These are phyloP conservation scores for Philhelius pedissequus DNA, from an alignment of 2,888 invertebrate genomes.

Conservation along the genomic window DNA sequence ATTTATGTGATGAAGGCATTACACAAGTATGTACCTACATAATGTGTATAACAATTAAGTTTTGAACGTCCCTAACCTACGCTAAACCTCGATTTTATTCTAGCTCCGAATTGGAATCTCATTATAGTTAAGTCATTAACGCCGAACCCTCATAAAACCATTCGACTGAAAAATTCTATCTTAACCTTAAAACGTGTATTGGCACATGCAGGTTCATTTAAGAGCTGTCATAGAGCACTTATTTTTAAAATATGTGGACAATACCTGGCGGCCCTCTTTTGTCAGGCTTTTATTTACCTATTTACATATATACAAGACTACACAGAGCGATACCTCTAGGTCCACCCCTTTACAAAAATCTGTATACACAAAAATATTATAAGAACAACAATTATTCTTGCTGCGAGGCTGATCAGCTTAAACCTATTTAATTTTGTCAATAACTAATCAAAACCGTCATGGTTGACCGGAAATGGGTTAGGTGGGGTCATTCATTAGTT, in stretches of 20 bases:
- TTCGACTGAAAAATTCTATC: background rate
- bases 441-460: constrained; percentile 65
- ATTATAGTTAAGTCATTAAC: background rate
- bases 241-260: background rate
- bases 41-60: background rate
- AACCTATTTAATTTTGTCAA: constrained; percentile 34
- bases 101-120: background rate
- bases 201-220: no score
- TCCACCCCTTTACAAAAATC: background rate
- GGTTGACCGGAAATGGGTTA: constrained; percentile 60
- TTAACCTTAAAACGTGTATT: background rate
- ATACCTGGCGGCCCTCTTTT: background rate
- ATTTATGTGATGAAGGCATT: no score
- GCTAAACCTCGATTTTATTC: background rate
- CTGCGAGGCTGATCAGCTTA: background rate
- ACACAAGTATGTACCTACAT: background rate
- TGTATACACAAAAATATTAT: background rate
- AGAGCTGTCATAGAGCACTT: background rate
- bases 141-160: background rate
- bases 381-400: constrained; percentile 1
- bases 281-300: background rate
- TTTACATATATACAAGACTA: background rate
- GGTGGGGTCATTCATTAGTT: constrained; percentile 23
- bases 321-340: background rate
- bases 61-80: background rate